These are phyloP conservation scores for Ptychochromis oligacanthus DNA, from an alignment of 2,113 vertebrate genomes.

Conservation along the genomic window DNA sequence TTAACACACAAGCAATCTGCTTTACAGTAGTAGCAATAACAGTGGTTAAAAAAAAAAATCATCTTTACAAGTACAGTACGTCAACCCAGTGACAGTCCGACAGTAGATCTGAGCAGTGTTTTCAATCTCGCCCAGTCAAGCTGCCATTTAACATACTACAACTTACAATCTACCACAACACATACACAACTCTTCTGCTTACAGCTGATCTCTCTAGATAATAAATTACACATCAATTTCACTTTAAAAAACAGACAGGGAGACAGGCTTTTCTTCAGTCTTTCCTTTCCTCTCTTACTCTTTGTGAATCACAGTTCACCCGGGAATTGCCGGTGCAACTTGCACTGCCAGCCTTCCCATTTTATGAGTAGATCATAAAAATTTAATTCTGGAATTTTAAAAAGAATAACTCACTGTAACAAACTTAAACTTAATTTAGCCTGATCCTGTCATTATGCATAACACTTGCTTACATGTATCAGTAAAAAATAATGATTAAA, in stretches of 20 bases:
- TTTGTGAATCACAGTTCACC: slow-evolving; percentile 59
- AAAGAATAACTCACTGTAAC: slow-evolving; percentile 49
- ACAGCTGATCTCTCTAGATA: slow-evolving; percentile 66
- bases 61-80: slow-evolving; percentile 70
- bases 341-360: slow-evolving; percentile 40
- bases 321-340: slow-evolving; percentile 41
- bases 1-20: slow-evolving; percentile 93
- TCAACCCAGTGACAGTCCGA: slow-evolving; percentile 69
- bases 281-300: slow-evolving; percentile 36
- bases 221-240: slow-evolving; percentile 77
- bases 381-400: slow-evolving; percentile 40
- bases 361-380: slow-evolving; percentile 47
- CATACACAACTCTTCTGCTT: slow-evolving; percentile 68
- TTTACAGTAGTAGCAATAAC: slow-evolving; percentile 82
- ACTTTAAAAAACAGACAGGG: slow-evolving; percentile 63
- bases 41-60: slow-evolving; percentile 73
- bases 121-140: slow-evolving; percentile 47
- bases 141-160: slow-evolving; percentile 67
- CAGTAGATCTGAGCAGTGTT: slow-evolving; percentile 60
- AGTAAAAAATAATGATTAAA: slow-evolving; percentile 69
- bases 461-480: slow-evolving; percentile 42
- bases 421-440: slow-evolving; percentile 58
- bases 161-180: slow-evolving; percentile 75
- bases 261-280: slow-evolving; percentile 65
- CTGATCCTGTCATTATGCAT: slow-evolving; percentile 38